Evolutionary conservation across 2,888 invertebrate species (phyloP).

Genomic region (Seira sanloemensis): DNA sequence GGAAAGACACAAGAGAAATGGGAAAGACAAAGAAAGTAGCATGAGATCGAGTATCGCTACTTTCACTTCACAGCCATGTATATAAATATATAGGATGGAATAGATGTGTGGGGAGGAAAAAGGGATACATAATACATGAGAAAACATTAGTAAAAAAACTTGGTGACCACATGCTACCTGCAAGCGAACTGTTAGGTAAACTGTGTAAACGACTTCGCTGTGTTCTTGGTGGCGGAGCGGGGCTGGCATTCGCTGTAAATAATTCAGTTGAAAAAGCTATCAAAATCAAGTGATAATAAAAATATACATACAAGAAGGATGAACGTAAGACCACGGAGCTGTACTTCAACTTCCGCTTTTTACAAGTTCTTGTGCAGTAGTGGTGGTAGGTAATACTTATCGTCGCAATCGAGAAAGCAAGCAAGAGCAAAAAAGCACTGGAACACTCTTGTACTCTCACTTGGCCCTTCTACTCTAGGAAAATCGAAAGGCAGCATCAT

Average conservation of each 20-base stretch:
- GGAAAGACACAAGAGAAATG: not conserved
- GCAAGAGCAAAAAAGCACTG: conserved; percentile 37
- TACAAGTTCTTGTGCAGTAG: too few species aligned
- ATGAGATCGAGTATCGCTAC: not conserved
- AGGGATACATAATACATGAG: conserved; percentile 14
- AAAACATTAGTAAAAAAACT: conserved; percentile 38
- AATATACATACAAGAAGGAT: not conserved
- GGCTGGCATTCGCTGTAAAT: conserved; percentile 73
- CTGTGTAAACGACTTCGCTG: conserved; percentile 75
- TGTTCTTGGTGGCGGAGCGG: conserved; percentile 75
- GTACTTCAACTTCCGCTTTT: conserved; percentile 31
- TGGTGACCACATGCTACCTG: conserved; percentile 65
- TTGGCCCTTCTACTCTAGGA: too few species aligned
- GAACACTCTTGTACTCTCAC: conserved; percentile 22
- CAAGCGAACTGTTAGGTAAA: conserved; percentile 75
- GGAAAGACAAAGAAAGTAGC: not conserved
- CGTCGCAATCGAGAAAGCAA: too few species aligned
- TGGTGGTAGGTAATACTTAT: not conserved
- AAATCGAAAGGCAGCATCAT: not conserved
- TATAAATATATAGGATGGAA: too few species aligned
- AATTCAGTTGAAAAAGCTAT: conserved; percentile 46
- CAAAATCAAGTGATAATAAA: conserved; percentile 26
- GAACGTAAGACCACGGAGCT: conserved; percentile 22
- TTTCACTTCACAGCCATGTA: conserved; percentile 15
- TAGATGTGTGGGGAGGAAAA: too few species aligned